These are phyloP conservation scores for Mallotus villosus DNA, from an alignment of 2,797 vertebrate genomes.

Conservation along the genomic window DNA sequence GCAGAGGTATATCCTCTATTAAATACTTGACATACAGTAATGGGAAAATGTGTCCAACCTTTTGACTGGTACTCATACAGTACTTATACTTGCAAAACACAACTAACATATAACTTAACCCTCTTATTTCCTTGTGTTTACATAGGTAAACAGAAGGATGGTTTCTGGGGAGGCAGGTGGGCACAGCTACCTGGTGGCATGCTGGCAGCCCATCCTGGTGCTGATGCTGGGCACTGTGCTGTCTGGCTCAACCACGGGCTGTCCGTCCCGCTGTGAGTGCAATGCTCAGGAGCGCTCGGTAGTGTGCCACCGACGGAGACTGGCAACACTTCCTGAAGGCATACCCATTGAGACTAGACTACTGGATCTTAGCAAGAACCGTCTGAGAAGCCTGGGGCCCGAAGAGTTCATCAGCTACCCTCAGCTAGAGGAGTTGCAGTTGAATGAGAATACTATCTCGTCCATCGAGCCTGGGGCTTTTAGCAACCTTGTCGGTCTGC, in stretches of 20 bases:
- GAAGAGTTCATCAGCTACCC: constrained; percentile 97
- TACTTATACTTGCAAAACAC: background rate
- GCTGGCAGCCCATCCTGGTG: constrained; percentile 98
- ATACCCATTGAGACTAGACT: constrained; percentile 93
- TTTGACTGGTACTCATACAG: too few relatives aligned
- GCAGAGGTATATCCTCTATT: background rate
- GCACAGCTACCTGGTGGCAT: constrained; percentile 95
- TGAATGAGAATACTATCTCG: constrained; percentile 95
- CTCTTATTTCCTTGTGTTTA: constrained; percentile 48
- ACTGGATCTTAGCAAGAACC: constrained; percentile 96
- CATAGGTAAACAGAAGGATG: constrained; percentile 95
- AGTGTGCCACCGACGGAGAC: constrained; percentile 90
- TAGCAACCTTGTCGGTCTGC: constrained; percentile 91
- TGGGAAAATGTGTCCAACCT: too few relatives aligned
- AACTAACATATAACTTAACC: background rate
- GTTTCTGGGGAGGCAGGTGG: constrained; percentile 86
- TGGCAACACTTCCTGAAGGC: constrained; percentile 89
- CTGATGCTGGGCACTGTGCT: constrained; percentile 96
- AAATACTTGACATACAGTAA: background rate
- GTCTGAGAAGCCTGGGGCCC: constrained; percentile 90
- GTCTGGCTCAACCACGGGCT: constrained; percentile 93
- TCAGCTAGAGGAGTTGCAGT: constrained; percentile 93
- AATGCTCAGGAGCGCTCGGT: constrained; percentile 94
- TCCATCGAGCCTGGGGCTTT: constrained; percentile 95
- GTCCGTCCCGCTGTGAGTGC: constrained; percentile 96